phyloP scores from a whole-genome alignment of 2,797 vertebrate genomes.

The Sciurus carolinensis region DNA sequence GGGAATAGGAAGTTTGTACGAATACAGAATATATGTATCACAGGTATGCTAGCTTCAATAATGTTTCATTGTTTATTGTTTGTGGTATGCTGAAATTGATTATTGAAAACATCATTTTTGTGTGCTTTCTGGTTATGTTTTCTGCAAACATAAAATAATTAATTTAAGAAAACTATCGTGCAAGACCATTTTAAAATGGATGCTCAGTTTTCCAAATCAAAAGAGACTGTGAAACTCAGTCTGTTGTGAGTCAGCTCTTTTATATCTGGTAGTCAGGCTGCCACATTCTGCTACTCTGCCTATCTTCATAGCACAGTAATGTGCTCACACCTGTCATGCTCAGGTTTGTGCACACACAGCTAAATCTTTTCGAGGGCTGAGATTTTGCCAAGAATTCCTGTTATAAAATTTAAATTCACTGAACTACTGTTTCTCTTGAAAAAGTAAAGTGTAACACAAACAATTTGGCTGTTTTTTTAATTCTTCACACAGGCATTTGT shows the following conservation, averaged over 20 bases:
- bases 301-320: background rate
- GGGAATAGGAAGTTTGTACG: background rate
- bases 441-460: conserved; percentile 14
- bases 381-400: conserved; percentile 67
- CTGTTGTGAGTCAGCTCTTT: conserved; percentile 41
- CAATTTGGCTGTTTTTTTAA: conserved; percentile 18
- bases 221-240: conserved; percentile 37
- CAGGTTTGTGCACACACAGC: conserved; percentile 48
- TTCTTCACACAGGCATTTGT: background rate
- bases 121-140: conserved; percentile 34
- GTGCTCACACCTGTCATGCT: background rate
- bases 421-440: conserved; percentile 33
- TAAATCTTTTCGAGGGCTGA: conserved; percentile 44
- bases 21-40: background rate
- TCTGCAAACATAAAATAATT: conserved; percentile 36
- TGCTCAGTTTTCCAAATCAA: conserved; percentile 45
- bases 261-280: background rate
- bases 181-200: conserved; percentile 54
- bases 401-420: conserved; percentile 56
- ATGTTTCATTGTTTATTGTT: background rate
- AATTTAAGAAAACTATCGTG: conserved; percentile 29
- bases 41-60: background rate
- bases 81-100: conserved; percentile 57
- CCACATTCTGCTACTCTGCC: background rate
- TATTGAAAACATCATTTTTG: conserved; percentile 32